A percentile compares a stretch with the other conserved stretches of the same genome.
phyloP scores from a whole-genome alignment of 2,113 vertebrate species.

The Tyto alba region DNA sequence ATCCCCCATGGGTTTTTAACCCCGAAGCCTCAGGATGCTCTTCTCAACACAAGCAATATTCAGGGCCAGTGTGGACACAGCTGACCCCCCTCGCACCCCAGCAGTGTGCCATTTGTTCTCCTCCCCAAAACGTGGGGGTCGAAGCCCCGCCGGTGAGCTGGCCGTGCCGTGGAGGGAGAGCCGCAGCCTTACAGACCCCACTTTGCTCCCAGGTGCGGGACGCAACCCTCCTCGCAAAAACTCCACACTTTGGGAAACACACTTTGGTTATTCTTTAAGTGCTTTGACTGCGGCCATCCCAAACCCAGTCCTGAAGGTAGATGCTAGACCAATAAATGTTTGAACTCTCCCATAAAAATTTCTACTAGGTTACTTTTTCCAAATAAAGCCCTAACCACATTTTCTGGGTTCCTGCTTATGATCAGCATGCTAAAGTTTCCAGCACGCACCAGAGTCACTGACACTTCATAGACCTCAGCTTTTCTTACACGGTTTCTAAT shows the following conservation, averaged over 20 bases:
- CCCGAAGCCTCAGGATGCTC: background rate
- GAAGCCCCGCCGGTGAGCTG: background rate
- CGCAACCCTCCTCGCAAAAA: background rate
- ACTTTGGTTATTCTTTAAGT: background rate
- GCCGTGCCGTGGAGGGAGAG: fast-evolving
- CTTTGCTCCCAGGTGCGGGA: background rate
- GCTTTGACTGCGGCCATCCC: background rate
- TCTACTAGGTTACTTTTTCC: conserved; percentile 9
- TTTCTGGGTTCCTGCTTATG: background rate
- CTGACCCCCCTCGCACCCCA: too few species aligned
- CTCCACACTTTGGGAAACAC: background rate
- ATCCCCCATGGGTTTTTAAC: background rate
- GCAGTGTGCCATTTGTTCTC: fast-evolving
- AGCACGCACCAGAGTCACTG: background rate
- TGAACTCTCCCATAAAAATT: background rate
- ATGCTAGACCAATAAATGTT: background rate
- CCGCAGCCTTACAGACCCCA: background rate
- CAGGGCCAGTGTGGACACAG: background rate
- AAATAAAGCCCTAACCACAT: background rate
- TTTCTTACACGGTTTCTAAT: background rate
- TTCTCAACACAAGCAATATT: background rate
- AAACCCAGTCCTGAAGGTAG: background rate
- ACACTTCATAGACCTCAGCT: background rate
- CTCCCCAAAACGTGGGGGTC: background rate
- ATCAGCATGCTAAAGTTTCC: background rate